These are phyloP conservation scores for Ascidia mentula DNA, from an alignment of 23 tunicate species.

Conservation along the genomic window DNA sequence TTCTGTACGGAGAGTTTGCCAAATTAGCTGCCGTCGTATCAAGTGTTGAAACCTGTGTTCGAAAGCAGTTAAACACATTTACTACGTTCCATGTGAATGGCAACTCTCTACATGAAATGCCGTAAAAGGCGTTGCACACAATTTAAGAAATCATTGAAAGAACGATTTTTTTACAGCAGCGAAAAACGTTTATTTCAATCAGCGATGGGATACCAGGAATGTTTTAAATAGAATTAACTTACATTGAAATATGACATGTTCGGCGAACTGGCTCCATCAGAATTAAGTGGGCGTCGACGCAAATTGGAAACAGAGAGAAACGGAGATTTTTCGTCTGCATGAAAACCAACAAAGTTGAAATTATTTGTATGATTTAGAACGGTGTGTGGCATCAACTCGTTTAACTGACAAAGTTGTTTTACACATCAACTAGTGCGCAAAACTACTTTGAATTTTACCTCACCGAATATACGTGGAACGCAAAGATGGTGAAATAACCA, in stretches of 20 bases:
- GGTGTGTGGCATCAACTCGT: too few relatives aligned
- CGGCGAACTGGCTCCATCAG: slow-evolving; percentile 1
- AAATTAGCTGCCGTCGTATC: slow-evolving; percentile 15
- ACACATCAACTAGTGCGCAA: too few relatives aligned
- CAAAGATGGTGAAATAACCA: too few relatives aligned
- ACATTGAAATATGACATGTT: slow-evolving; percentile 36
- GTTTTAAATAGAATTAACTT: too few relatives aligned
- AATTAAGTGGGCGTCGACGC: slow-evolving; percentile 20
- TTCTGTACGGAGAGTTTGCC: slow-evolving; percentile 4
- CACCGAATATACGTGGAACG: too few relatives aligned
- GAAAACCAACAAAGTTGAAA: not conserved
- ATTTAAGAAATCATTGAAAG: not conserved
- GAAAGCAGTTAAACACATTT: not conserved
- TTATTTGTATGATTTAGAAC: too few relatives aligned
- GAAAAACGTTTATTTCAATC: slow-evolving; percentile 1
- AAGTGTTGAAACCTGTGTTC: slow-evolving; percentile 17
- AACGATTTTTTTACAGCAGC: not conserved
- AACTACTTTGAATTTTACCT: too few relatives aligned
- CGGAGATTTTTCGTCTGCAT: slow-evolving; percentile 5
- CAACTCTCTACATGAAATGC: not conserved
- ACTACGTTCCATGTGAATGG: not conserved
- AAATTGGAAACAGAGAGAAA: slow-evolving; percentile 26
- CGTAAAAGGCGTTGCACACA: not conserved
- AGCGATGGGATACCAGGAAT: too few relatives aligned
- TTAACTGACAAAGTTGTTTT: too few relatives aligned